Base-by-base conservation (phyloP, 2,888 invertebrate species). In the Tholera decimalis region DNA sequence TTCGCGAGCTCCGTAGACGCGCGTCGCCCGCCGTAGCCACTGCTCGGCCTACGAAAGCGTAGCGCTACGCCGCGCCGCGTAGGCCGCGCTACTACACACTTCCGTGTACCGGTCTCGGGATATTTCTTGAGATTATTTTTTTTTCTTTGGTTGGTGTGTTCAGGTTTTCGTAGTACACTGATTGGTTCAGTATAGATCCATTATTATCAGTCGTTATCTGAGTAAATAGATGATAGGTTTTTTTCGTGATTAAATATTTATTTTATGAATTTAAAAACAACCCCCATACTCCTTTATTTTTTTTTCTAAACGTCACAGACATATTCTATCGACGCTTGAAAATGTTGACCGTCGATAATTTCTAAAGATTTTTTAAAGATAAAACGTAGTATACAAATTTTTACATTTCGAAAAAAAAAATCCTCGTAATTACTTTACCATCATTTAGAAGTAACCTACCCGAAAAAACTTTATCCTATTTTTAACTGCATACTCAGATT, bases 31-130 rank as follows among this genome's bases (percentile, higher is more conserved):
- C 83, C 90, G 93, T 92, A 92, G 92, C 90, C 92, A 92, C n/a
- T 93, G 92, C 87, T 86, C 89, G 92, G 93, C 93, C 94, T 94
- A 94, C 93, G 92, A 88, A 83, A 83, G 82, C 91, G 91, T 91
- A 92, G 92, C 89, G 90, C 91, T 92, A 92, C 91, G 92, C 87
- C 89, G 88, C 35, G 86, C 87, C 85, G 89, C 88, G 89, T 84
- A 80, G 79, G 80, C 79, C 11, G 75, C 20, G 59, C 24, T 77
- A 89, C 80, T 79, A 62, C 78, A 76, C 86, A 88, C 93, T 93
- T 93, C 93, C 93, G 91, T 75, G 89, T 88, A 84, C 67, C 46
- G 44, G 71, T 91, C 92, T 44, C 1, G 70, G 65, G 93, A 93
- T 90, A 77, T 70, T 15, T 89, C 89, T 64, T 41, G 56, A 61